Conservation (phyloP, 2,797 vertebrate genomes). For the Sus cebifrons region DNA sequence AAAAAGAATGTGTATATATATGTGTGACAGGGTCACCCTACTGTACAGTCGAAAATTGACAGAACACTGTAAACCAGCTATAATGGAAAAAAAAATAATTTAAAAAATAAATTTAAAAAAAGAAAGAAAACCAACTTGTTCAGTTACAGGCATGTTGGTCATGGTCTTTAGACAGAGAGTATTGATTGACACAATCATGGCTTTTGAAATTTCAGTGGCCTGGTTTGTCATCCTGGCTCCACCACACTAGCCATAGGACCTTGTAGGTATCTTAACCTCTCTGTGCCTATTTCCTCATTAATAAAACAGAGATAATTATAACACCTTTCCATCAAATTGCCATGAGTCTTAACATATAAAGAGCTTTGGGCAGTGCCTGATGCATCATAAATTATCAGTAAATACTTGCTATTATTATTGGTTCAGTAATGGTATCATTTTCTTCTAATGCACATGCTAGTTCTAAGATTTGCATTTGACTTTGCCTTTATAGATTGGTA, state of each 20-base stretch:
- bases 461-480: slow-evolving; percentile 27
- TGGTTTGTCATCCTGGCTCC: neutral
- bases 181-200: neutral
- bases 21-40: too few relatives aligned
- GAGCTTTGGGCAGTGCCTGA: neutral
- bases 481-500: slow-evolving; percentile 49
- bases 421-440: neutral
- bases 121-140: neutral
- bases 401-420: slow-evolving; percentile 47
- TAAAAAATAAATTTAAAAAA: too few relatives aligned
- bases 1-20: too few relatives aligned
- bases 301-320: neutral
- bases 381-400: slow-evolving; percentile 6
- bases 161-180: neutral
- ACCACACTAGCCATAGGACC: neutral
- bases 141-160: neutral
- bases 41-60: too few relatives aligned
- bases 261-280: neutral
- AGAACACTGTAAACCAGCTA: too few relatives aligned
- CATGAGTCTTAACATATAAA: neutral
- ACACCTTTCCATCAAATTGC: neutral
- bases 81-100: too few relatives aligned
- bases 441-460: neutral
- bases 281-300: neutral
- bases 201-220: slow-evolving; percentile 34